phyloP scores from a whole-genome alignment of 2,113 vertebrate species.

The Lepidothrix coronata region DNA sequence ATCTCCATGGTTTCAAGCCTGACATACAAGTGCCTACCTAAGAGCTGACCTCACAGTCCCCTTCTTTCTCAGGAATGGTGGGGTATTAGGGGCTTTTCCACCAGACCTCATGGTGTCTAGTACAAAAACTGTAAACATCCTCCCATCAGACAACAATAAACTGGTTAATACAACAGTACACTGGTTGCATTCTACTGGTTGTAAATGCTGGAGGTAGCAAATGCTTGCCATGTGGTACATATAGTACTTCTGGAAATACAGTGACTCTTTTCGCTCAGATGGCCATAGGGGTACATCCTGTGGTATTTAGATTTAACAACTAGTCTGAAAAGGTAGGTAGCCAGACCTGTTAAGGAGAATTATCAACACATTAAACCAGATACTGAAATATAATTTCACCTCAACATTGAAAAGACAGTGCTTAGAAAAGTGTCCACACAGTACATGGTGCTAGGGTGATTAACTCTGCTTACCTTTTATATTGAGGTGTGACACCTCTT shows the following conservation, averaged over 20 bases:
- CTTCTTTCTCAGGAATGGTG: background rate
- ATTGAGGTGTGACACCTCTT: background rate
- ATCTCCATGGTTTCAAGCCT: background rate
- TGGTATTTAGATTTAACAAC: background rate
- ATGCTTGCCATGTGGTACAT: background rate
- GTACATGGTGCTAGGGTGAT: background rate
- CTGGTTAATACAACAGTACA: accelerated
- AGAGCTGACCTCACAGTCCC: accelerated
- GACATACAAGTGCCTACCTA: background rate
- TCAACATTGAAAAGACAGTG: background rate
- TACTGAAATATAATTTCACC: background rate
- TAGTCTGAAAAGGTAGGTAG: background rate
- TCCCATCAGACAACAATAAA: background rate
- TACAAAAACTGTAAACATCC: background rate
- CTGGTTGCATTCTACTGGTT: background rate
- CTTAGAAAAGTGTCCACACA: background rate
- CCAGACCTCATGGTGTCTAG: background rate
- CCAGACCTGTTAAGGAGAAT: background rate
- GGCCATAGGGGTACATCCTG: background rate
- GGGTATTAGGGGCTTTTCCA: background rate
- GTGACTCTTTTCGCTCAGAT: background rate
- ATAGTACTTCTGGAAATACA: background rate
- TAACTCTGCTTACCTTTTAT: background rate
- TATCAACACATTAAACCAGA: background rate
- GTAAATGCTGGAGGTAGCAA: background rate